phyloP scores from a whole-genome alignment of 2,797 vertebrate species.

The Nasua narica region DNA sequence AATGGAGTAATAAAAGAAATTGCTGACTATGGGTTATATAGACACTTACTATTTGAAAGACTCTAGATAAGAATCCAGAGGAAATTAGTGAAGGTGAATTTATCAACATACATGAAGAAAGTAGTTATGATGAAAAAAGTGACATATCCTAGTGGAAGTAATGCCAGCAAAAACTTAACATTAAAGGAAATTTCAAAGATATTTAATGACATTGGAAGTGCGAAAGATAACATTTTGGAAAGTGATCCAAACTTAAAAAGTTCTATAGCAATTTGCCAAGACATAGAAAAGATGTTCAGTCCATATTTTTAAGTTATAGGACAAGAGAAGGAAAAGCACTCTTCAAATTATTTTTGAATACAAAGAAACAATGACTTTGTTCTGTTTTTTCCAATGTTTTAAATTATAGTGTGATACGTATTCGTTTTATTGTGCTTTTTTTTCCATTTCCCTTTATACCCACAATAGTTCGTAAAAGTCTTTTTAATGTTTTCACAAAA shows the following conservation, averaged over 20 bases:
- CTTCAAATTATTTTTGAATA: not conserved
- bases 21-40: not conserved
- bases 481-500: constrained; percentile 3
- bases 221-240: not conserved
- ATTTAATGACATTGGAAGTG: not conserved
- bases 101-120: not conserved
- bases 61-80: not conserved
- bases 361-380: not conserved
- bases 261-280: not conserved
- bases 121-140: not conserved
- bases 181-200: not conserved
- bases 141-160: not conserved
- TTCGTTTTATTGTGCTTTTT: not conserved
- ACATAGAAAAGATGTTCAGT: not conserved
- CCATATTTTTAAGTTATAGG: not conserved
- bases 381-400: not conserved
- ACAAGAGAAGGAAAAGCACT: not conserved
- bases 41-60: not conserved
- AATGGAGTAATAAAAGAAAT: not conserved
- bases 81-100: not conserved
- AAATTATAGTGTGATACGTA: not conserved
- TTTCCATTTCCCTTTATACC: not conserved
- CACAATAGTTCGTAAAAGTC: not conserved
- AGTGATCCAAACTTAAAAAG: not conserved
- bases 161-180: not conserved